Conservation (phyloP, 1,140 invertebrate species). For the Scaptomyza hsui region DNA sequence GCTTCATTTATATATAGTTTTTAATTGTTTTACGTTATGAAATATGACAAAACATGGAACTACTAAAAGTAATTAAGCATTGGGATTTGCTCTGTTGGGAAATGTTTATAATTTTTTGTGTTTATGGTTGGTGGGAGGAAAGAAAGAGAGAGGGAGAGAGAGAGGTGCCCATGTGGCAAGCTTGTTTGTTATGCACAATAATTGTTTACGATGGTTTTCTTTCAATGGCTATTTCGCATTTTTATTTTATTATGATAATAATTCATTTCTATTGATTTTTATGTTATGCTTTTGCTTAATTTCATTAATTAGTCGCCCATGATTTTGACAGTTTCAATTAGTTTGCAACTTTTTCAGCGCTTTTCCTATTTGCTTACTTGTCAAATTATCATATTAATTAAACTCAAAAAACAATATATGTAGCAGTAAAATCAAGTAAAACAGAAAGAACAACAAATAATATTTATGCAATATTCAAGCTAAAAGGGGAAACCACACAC, state of each 20-base stretch:
- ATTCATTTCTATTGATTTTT: constrained; percentile 66
- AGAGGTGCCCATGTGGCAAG: too few relatives aligned
- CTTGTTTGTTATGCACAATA: constrained; percentile 46
- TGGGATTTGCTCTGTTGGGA: constrained; percentile 25
- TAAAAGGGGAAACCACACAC: constrained; percentile 1
- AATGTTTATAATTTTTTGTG: neutral
- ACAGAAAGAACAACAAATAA: constrained; percentile 2
- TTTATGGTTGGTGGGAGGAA: too few relatives aligned
- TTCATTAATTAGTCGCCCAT: constrained; percentile 58
- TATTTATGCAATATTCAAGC: constrained; percentile 15
- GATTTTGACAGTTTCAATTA: constrained; percentile 75
- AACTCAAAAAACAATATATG: constrained; percentile 9
- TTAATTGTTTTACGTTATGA: constrained; percentile 39
- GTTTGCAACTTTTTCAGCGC: constrained; percentile 13
- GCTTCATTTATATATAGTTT: constrained; percentile 18
- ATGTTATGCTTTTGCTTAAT: constrained; percentile 33
- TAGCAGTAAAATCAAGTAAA: neutral
- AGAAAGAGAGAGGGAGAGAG: too few relatives aligned
- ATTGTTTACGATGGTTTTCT: constrained; percentile 38
- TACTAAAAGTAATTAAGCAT: constrained; percentile 52
- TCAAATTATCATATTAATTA: constrained; percentile 52
- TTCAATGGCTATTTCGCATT: constrained; percentile 24
- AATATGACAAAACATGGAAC: constrained; percentile 53
- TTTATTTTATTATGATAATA: constrained; percentile 35
- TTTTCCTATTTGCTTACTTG: constrained; percentile 44